Percentiles rank a stretch among this genome's conserved stretches.
These are phyloP conservation scores for Xestia ashworthii DNA, from an alignment of 2,888 invertebrate species.

Conservation along the genomic window DNA sequence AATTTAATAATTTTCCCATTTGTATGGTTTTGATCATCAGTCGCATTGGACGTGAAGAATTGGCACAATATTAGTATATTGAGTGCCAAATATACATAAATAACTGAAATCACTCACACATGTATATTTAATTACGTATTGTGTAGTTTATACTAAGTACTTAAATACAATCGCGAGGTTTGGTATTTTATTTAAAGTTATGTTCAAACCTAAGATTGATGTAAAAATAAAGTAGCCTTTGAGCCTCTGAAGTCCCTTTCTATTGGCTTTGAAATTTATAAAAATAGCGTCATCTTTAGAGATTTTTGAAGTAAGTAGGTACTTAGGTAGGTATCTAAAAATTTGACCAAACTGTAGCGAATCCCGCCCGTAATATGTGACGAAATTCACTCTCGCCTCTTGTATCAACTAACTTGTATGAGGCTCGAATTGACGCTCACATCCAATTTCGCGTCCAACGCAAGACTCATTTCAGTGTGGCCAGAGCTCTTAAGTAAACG, in stretches of 20 bases:
- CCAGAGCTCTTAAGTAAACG: neutral
- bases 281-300: neutral
- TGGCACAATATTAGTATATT: conserved; percentile 52
- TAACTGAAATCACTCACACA: conserved; percentile 34
- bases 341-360: neutral
- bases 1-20: conserved; percentile 5
- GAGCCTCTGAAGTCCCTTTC: neutral
- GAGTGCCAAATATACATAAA: conserved; percentile 53
- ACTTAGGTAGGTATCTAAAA: neutral
- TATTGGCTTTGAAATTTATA: neutral
- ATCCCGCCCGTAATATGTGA: neutral
- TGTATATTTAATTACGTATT: conserved; percentile 8
- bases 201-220: neutral
- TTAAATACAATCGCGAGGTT: neutral
- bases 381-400: neutral
- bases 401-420: neutral
- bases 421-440: neutral
- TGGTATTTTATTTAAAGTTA: conserved; percentile 1
- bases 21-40: conserved; percentile 18
- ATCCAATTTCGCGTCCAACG: neutral
- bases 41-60: conserved; percentile 29
- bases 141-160: neutral
- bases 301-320: neutral
- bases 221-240: conserved; percentile 6
- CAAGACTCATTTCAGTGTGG: neutral